These are phyloP conservation scores for Acanthopagrus latus DNA, from an alignment of 2,797 vertebrate genomes.

Conservation along the genomic window DNA sequence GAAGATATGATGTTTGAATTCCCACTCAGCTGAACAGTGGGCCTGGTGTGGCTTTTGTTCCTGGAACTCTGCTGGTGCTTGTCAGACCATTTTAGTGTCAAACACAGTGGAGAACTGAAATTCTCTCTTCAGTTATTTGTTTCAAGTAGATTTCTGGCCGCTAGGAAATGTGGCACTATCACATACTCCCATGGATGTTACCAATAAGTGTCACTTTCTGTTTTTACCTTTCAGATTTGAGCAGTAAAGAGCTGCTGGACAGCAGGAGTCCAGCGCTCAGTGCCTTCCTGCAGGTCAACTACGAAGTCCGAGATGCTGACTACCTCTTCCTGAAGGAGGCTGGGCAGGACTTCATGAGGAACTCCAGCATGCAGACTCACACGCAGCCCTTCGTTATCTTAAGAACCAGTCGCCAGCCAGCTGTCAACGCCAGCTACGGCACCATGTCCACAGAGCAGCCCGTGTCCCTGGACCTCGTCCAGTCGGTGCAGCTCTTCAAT, in stretches of 20 bases:
- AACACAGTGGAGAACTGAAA: neutral
- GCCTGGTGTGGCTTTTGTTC: constrained; percentile 48
- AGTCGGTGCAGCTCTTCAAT: constrained; percentile 85
- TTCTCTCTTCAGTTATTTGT: constrained; percentile 4
- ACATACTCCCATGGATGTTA: neutral
- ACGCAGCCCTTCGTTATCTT: constrained; percentile 94
- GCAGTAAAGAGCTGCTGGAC: constrained; percentile 89
- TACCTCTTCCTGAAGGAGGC: constrained; percentile 94
- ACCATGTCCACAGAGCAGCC: constrained; percentile 85
- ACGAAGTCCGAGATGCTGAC: constrained; percentile 90
- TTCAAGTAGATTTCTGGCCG: constrained; percentile 5
- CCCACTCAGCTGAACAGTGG: constrained; percentile 69
- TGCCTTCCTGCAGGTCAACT: constrained; percentile 91
- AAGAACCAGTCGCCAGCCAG: constrained; percentile 85
- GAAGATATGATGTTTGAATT: no score
- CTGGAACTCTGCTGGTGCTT: constrained; percentile 21
- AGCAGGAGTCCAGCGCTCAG: constrained; percentile 87
- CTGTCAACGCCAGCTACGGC: constrained; percentile 90
- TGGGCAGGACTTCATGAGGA: constrained; percentile 96
- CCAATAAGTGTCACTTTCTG: constrained; percentile 2
- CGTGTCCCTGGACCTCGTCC: constrained; percentile 88
- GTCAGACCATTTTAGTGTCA: constrained; percentile 10
- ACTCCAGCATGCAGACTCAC: constrained; percentile 93
- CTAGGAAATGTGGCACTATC: neutral
- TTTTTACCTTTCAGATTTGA: constrained; percentile 84